phyloP scores from a whole-genome alignment of 1,140 invertebrate species.

The Drosophila neocordata region DNA sequence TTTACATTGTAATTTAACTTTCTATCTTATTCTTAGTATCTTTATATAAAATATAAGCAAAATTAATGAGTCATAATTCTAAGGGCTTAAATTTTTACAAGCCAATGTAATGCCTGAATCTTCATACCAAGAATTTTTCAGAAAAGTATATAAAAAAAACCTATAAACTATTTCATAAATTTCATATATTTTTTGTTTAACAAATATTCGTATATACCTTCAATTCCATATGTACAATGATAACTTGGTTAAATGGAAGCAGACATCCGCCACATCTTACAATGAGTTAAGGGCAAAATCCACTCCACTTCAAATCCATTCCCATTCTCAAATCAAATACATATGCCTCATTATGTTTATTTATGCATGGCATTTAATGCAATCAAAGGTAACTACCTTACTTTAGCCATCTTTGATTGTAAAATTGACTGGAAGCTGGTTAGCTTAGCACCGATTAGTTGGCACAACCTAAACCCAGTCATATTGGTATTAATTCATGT shows the following conservation, averaged over 20 bases:
- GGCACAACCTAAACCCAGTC: constrained; percentile 27
- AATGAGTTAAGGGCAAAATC: neutral
- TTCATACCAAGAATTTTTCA: no score
- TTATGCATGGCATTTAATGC: constrained; percentile 75
- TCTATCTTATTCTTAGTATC: no score
- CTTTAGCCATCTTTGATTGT: constrained; percentile 56
- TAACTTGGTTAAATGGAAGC: neutral
- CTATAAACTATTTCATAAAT: neutral
- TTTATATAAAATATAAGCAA: no score
- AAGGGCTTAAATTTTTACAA: no score
- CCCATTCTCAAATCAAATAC: constrained; percentile 25
- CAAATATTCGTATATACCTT: neutral
- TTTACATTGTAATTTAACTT: no score
- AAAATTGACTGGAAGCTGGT: constrained; percentile 54
- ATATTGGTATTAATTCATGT: constrained; percentile 68
- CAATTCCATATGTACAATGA: constrained; percentile 5
- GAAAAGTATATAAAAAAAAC: no score
- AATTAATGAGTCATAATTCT: no score
- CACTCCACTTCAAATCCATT: constrained; percentile 10
- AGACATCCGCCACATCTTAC: neutral
- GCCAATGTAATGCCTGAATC: no score
- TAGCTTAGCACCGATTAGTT: constrained; percentile 59
- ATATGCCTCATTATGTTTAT: constrained; percentile 73
- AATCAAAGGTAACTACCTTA: constrained; percentile 55
- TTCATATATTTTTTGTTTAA: neutral